phyloP scores from a whole-genome alignment of 1,140 invertebrate genomes.

The Plodia interpunctella region DNA sequence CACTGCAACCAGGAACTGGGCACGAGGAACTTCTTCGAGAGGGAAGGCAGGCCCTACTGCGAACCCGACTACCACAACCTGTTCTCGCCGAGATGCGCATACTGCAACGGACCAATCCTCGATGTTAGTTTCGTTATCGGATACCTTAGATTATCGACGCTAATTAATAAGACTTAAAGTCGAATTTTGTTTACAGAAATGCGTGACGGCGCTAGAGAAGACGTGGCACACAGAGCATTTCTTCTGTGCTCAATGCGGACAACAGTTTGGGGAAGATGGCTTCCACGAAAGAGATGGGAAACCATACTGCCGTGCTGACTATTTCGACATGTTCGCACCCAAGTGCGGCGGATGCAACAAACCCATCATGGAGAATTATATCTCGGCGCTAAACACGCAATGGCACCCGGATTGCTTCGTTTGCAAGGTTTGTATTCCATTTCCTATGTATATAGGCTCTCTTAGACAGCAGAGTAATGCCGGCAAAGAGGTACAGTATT shows the following conservation, averaged over 20 bases:
- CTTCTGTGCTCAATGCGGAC: slow-evolving; percentile 98
- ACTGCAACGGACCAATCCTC: slow-evolving; percentile 98
- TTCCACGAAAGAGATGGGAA: slow-evolving; percentile 97
- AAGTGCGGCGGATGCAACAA: slow-evolving; percentile 98
- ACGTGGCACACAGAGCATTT: slow-evolving; percentile 99
- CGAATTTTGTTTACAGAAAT: slow-evolving; percentile 88
- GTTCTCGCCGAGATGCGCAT: slow-evolving; percentile 98
- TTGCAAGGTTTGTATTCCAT: slow-evolving; percentile 91
- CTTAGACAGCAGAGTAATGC: background rate
- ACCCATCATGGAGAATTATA: slow-evolving; percentile 99
- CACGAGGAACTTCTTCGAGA: slow-evolving; percentile 98
- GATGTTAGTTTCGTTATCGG: slow-evolving; percentile 84
- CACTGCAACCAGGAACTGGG: slow-evolving; percentile 98
- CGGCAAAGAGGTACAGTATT: slow-evolving; percentile 9
- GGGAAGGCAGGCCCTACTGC: slow-evolving; percentile 97
- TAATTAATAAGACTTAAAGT: slow-evolving; percentile 21
- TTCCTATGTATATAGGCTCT: slow-evolving; percentile 8
- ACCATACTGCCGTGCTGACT: slow-evolving; percentile 96
- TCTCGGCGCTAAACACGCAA: slow-evolving; percentile 97
- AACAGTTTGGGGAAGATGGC: slow-evolving; percentile 97
- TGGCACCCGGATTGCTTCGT: slow-evolving; percentile 99
- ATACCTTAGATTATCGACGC: slow-evolving; percentile 16
- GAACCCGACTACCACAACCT: slow-evolving; percentile 98
- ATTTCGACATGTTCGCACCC: slow-evolving; percentile 99
- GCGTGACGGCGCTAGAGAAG: slow-evolving; percentile 97